Base-by-base conservation (phyloP, 2,113 vertebrate species). In the Chlamydotis undulata region DNA sequence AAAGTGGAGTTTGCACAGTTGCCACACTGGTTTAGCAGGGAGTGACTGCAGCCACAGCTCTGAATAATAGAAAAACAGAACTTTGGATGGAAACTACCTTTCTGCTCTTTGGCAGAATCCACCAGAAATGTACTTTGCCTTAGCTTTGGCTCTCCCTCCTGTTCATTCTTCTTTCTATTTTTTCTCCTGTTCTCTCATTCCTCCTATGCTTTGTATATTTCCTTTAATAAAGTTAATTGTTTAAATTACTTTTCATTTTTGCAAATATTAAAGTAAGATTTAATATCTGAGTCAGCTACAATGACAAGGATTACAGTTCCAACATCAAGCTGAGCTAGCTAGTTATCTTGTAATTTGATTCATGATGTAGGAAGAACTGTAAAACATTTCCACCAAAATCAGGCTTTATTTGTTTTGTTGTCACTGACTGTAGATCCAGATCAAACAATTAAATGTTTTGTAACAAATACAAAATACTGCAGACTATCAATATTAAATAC, bases 1-100 rank as follows among this genome's bases (percentile, higher is more conserved):
- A 80, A 90, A 91, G 52, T 78, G 50, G 47, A 93, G 69, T 96
- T 96, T 96, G 55, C 75, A 88, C 85, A 96, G 92, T 89, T 97
- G 83, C 76, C 43, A 67, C 3, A 2, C 25, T 86, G 61, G 22
- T 91, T 94, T 92, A 93, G 59, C 24, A 71, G 57, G 43, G 74
- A 74, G n/a, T 3, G 1, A 67, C 56, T 53, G 76, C 55, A 74
- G 39, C 71, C 74, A 64, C 67, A 67, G 74, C 31, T 91, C 70
- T 61, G 55, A 86, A 75, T 67, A 80, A 77, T 0, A 90, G 47
- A 10, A 87, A 89, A 93, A 90, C 28, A 82, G 69, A 89, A 69
- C 12, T 82, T 53, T 77, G 84, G 63, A 81, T 39, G 39, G 56
- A 90, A 93, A 65, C 8, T 71, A 39, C 33, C 61, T 82, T 85